Evolutionary conservation across 2,888 invertebrate species (phyloP).

Genomic region (Megamerina dolium): DNA sequence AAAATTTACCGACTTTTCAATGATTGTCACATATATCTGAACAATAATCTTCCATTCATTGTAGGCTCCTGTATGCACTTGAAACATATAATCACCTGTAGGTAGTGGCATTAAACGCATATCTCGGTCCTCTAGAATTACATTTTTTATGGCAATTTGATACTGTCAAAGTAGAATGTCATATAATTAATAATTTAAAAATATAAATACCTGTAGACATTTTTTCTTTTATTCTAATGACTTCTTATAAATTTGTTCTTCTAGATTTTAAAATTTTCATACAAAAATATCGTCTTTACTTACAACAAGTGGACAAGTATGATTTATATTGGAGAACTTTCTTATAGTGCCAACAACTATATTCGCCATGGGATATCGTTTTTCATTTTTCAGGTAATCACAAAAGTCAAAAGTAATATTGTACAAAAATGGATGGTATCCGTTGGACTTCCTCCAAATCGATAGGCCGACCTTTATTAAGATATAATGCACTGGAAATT

Average conservation of each 20-base stretch:
- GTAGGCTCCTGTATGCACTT: slow-evolving; percentile 3
- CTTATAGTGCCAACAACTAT: background rate
- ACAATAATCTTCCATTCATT: slow-evolving; percentile 14
- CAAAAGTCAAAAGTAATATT: slow-evolving; percentile 12
- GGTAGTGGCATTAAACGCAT: slow-evolving; percentile 13
- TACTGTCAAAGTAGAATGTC: slow-evolving; percentile 15
- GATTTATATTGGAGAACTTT: slow-evolving; percentile 16
- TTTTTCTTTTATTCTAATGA: no score
- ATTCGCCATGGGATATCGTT: slow-evolving; percentile 9
- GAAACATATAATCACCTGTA: slow-evolving; percentile 10
- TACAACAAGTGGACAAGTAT: slow-evolving; percentile 18
- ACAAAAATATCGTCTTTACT: no score
- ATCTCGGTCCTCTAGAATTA: slow-evolving; percentile 7
- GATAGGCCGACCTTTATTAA: slow-evolving; percentile 4
- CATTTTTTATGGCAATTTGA: slow-evolving; percentile 14
- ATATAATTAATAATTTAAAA: no score
- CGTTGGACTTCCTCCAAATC: slow-evolving; percentile 10
- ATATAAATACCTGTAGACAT: no score
- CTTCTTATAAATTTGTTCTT: no score
- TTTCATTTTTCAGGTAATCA: slow-evolving; percentile 9
- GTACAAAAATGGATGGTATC: slow-evolving; percentile 17
- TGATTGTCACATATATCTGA: slow-evolving; percentile 1
- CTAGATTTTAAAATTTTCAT: no score
- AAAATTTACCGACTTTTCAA: no score
- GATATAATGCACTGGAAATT: background rate